Conservation (phyloP, 2,113 vertebrate species). For the Carassius carassius region DNA sequence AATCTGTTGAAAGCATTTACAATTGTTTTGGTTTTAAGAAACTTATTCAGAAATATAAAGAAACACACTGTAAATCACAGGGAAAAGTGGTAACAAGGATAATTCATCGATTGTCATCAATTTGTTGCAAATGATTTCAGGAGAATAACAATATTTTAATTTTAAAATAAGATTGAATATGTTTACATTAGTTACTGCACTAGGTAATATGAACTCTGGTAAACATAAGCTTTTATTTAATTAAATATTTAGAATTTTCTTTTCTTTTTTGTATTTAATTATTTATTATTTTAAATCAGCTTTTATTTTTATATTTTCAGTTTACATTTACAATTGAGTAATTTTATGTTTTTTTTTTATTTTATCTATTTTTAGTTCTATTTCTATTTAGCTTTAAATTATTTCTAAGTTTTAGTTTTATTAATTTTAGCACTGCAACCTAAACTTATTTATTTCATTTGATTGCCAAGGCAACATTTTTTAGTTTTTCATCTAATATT, state of each 20-base stretch:
- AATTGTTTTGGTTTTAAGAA: conserved; percentile 17
- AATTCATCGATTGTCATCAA: background rate
- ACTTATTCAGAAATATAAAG: background rate
- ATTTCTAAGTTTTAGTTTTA: too few species aligned
- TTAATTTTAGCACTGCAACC: too few species aligned
- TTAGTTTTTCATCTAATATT: background rate
- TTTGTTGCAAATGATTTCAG: background rate
- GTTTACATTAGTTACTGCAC: background rate
- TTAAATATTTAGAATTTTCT: too few species aligned
- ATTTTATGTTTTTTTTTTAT: background rate
- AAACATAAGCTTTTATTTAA: too few species aligned
- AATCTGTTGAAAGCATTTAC: conserved; percentile 12
- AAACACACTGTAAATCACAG: background rate
- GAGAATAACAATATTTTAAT: background rate
- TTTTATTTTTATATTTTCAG: background rate
- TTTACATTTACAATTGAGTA: background rate
- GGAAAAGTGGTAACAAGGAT: background rate
- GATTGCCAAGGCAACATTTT: background rate
- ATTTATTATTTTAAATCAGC: background rate
- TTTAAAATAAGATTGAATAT: background rate
- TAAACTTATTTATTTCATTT: too few species aligned
- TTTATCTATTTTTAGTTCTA: background rate
- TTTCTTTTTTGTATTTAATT: too few species aligned
- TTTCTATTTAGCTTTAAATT: too few species aligned
- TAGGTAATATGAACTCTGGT: background rate